These are phyloP conservation scores for Dipus sagitta DNA, from an alignment of 2,797 vertebrate genomes.

Conservation along the genomic window DNA sequence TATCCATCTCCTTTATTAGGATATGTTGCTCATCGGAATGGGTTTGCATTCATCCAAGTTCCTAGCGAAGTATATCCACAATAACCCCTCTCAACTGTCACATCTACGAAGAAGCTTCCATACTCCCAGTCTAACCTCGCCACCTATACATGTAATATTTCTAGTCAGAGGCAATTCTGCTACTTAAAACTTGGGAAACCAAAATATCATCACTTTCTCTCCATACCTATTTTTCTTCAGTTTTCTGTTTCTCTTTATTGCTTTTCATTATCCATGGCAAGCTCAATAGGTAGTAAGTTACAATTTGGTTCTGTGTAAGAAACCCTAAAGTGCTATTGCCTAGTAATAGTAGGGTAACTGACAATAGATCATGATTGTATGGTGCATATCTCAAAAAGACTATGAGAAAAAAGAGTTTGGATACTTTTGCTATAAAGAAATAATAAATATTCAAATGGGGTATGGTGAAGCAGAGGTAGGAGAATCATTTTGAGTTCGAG, in stretches of 20 bases:
- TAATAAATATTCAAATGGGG: not conserved
- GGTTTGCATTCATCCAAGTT: not conserved
- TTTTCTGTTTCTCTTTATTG: not conserved
- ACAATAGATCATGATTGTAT: too few species aligned
- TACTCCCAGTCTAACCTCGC: not conserved
- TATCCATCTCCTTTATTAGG: not conserved
- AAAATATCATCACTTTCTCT: not conserved
- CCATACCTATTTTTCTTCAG: not conserved
- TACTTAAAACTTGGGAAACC: not conserved
- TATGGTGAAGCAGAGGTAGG: too few species aligned
- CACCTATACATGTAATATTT: not conserved
- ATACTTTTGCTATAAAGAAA: not conserved
- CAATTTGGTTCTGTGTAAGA: not conserved
- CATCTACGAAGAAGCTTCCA: not conserved
- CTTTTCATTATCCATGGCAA: not conserved
- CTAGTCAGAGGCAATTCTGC: not conserved
- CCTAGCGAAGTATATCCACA: not conserved
- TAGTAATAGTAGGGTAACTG: too few species aligned
- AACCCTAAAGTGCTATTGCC: too few species aligned
- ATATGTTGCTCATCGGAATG: not conserved
- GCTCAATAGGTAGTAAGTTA: too few species aligned
- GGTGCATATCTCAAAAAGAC: not conserved
- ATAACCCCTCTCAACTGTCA: not conserved
- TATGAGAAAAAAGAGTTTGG: not conserved
- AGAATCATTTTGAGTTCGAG: too few species aligned